Evolutionary conservation across 2,888 invertebrate species (phyloP), one percentile per base, ranked within the genome.

Genomic region (Clitarchus hookeri): DNA sequence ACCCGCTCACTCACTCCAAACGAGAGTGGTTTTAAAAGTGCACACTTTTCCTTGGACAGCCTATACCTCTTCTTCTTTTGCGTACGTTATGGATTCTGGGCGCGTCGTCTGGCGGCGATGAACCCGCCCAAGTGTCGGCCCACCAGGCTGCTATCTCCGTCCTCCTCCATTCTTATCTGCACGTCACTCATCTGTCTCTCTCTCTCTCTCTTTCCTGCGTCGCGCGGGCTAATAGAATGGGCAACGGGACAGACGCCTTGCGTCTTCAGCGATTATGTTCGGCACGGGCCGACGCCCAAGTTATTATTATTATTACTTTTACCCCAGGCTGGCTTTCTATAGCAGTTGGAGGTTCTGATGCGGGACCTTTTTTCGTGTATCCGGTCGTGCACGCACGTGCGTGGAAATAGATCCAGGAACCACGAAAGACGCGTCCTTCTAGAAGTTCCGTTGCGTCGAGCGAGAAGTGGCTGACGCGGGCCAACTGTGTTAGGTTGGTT

Each of bases 271-370:
- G 65, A 65, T 65, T 65, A 65, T 23, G 19, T 65, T 65, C 65
- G 23, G 8, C 65, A 23, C 65, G 65, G 65, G 65, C 65, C 65
- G 8, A 65, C 65, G 65, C 65, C 65, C 65, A 65, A 65, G 16
- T 65, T 65, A 65, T 65, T 65, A 65, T 65, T 65, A 65, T 65
- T 65, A 65, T 65, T 65, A 65, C 16, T 65, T 65, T 65, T 65
- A n/a, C 36, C 36, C 36, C 36, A 36, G 36, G 36, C 1, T 36
- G 36, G 36, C 36, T 36, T 36, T 36, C 36, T 1, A 4, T 36
- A 36, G 2, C 36, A 36, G 2, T 36, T 36, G 36, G 36, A 36
- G 36, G 36, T 36, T 36, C 36, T 4, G 36, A 36, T 36, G 36
- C 36, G 36, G 36, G 16, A 48, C 48, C 48, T 6, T 16, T 6